These are phyloP conservation scores for Lordiphosa mommai DNA, from an alignment of 1,140 invertebrate species.

Conservation along the genomic window DNA sequence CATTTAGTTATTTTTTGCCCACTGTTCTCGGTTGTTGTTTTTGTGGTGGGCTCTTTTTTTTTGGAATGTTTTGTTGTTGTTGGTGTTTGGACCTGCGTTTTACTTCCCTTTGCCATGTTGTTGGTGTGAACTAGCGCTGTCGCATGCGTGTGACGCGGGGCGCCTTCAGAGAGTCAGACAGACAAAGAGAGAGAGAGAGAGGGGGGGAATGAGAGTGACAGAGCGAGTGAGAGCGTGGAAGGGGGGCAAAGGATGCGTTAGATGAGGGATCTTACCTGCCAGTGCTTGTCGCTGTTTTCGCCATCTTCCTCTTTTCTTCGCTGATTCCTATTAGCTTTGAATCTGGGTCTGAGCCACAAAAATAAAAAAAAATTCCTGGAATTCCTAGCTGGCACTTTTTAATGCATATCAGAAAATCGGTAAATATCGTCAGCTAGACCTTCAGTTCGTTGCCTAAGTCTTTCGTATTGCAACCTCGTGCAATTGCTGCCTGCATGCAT, in stretches of 20 bases:
- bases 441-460: constrained; percentile 27
- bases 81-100: constrained; percentile 59
- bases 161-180: too few relatives aligned
- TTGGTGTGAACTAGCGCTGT: constrained; percentile 15
- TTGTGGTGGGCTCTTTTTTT: constrained; percentile 25
- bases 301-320: constrained; percentile 1
- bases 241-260: too few relatives aligned
- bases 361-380: constrained; percentile 1
- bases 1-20: constrained; percentile 6
- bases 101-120: constrained; percentile 41
- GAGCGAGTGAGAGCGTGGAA: too few relatives aligned
- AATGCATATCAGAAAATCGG: too few relatives aligned
- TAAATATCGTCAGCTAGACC: too few relatives aligned
- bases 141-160: constrained; percentile 21
- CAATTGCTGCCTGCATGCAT: constrained; percentile 12
- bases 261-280: constrained; percentile 4
- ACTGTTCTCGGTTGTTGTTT: not conserved
- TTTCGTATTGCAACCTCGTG: constrained; percentile 9
- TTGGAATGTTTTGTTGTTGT: constrained; percentile 48
- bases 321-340: constrained; percentile 7
- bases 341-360: not conserved
- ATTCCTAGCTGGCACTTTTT: constrained; percentile 1
- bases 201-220: too few relatives aligned
- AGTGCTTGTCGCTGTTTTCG: not conserved
- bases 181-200: too few relatives aligned